Conservation (phyloP, 2,888 invertebrate species). For the Lithophane socia region DNA sequence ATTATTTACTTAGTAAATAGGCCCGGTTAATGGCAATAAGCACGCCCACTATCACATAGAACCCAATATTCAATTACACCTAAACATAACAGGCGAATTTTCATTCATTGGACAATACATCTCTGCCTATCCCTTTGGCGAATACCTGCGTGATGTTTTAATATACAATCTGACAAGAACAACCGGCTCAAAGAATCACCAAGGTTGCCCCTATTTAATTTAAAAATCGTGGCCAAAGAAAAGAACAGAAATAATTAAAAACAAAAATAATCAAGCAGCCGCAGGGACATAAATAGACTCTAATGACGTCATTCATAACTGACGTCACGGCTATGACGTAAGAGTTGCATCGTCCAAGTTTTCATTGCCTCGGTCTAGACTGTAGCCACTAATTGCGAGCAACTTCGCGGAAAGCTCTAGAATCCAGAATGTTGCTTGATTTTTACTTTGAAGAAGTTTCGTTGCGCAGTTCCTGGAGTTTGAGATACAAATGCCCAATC, state of each 20-base stretch:
- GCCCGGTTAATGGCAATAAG: background rate
- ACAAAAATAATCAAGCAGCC: constrained; percentile 21
- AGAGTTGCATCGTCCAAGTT: constrained; percentile 49
- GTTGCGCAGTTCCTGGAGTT: background rate
- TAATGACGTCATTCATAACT: constrained; percentile 55
- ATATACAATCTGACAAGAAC: background rate
- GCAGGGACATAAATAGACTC: constrained; percentile 27
- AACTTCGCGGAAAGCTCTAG: constrained; percentile 29
- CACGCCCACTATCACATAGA: background rate
- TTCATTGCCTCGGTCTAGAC: constrained; percentile 41
- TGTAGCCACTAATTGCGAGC: constrained; percentile 52
- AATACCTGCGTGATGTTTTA: background rate
- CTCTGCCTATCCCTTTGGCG: background rate
- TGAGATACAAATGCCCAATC: background rate
- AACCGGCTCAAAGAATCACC: background rate
- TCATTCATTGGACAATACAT: background rate
- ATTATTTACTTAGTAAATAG: background rate
- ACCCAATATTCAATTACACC: too few species aligned
- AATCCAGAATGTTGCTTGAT: constrained; percentile 28
- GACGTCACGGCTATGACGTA: constrained; percentile 25
- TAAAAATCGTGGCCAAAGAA: background rate
- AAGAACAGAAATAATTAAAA: constrained; percentile 21
- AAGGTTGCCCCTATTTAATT: background rate
- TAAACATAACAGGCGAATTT: background rate
- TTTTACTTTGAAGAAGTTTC: constrained; percentile 24